Evolutionary conservation across 2,113 vertebrate species (phyloP).

Genomic region (Panthera uncia): DNA sequence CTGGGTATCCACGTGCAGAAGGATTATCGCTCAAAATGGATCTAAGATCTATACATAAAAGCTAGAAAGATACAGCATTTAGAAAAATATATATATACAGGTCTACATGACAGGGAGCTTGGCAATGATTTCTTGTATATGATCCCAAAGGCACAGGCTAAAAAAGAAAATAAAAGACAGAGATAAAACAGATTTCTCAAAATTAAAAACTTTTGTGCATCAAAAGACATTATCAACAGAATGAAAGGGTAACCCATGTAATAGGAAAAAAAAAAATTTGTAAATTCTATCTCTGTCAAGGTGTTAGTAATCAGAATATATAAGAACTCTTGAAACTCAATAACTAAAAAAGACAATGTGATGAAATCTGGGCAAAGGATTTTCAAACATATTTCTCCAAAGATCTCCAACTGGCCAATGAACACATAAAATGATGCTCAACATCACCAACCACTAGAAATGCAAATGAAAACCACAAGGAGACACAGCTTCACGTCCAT

Average conservation of each 20-base stretch:
- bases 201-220: background rate
- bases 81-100: background rate
- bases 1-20: background rate
- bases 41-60: background rate
- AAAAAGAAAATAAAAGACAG: background rate
- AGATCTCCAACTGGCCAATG: background rate
- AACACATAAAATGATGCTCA: background rate
- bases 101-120: background rate
- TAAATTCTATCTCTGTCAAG: background rate
- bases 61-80: background rate
- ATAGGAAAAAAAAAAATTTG: background rate
- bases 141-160: background rate
- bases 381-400: background rate
- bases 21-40: background rate
- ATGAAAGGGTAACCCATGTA: background rate
- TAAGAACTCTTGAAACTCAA: background rate
- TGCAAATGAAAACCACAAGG: slow-evolving; percentile 19
- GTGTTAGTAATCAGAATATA: background rate
- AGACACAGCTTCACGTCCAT: background rate
- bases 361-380: background rate
- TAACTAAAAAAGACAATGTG: background rate
- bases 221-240: background rate
- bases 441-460: background rate
- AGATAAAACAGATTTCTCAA: background rate
- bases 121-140: background rate